A percentile compares a stretch with the other conserved stretches of the same genome.
phyloP scores from a whole-genome alignment of 2,888 invertebrate species.

The Spilosoma lubricipeda region DNA sequence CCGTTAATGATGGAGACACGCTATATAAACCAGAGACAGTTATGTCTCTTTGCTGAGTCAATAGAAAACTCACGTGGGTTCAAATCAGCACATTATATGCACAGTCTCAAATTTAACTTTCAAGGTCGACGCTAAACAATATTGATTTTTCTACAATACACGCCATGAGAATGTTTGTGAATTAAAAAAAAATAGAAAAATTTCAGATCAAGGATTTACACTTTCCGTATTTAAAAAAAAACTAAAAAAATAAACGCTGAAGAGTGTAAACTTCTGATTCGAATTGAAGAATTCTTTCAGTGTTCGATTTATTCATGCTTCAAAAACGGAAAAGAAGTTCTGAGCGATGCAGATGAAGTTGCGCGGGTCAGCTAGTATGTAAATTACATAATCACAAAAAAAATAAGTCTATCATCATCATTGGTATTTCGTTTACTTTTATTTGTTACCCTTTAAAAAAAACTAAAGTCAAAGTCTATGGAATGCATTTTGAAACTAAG shows the following conservation, averaged over 20 bases:
- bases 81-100: background rate
- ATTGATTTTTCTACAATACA: conserved; percentile 30
- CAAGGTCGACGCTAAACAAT: conserved; percentile 22
- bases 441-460: background rate
- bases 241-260: no score
- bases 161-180: background rate
- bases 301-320: no score
- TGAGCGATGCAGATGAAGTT: no score
- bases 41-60: no score
- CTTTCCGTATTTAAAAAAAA: background rate
- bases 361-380: no score
- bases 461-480: background rate
- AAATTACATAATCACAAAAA: no score
- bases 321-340: no score
- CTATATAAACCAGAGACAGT: background rate
- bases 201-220: background rate
- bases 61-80: background rate
- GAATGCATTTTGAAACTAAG: background rate
- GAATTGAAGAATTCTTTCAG: no score
- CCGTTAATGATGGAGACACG: no score
- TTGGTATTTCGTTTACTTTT: no score
- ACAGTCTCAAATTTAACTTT: conserved; percentile 13
- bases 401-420: no score
- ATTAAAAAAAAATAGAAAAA: background rate
- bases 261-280: no score